Evolutionary conservation across 2,888 invertebrate genomes (phyloP).

Genomic region (Bombylius discolor): DNA sequence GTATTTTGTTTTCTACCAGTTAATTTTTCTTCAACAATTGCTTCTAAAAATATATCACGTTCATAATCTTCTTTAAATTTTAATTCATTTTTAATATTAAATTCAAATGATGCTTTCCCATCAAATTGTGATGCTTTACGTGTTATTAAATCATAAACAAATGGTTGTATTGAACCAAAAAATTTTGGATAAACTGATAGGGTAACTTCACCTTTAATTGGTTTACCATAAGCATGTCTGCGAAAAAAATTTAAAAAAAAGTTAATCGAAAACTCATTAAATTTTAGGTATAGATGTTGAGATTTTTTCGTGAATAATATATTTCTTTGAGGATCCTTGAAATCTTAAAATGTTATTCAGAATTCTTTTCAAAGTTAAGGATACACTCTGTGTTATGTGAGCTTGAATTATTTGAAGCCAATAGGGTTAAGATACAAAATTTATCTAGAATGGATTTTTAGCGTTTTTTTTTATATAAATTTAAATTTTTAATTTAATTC

Average conservation of each 20-base stretch:
- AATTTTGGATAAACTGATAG: slow-evolving; percentile 68
- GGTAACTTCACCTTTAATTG: slow-evolving; percentile 78
- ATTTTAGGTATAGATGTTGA: neutral
- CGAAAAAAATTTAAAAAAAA: neutral
- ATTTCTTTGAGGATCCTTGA: no score
- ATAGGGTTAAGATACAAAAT: no score
- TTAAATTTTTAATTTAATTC: no score
- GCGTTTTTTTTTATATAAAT: no score
- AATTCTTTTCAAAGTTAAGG: no score
- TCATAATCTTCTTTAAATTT: slow-evolving; percentile 66
- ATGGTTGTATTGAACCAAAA: slow-evolving; percentile 40
- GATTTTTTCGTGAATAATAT: no score
- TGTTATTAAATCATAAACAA: slow-evolving; percentile 37
- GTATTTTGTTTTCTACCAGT: slow-evolving; percentile 74
- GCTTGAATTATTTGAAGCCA: no score
- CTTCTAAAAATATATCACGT: slow-evolving; percentile 73
- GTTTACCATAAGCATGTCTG: slow-evolving; percentile 49
- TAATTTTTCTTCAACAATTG: slow-evolving; percentile 78
- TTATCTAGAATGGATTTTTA: no score
- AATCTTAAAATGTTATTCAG: no score
- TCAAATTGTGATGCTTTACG: slow-evolving; percentile 60
- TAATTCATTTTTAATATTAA: slow-evolving; percentile 66
- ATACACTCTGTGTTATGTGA: no score
- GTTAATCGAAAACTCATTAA: neutral
- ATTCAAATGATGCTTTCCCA: slow-evolving; percentile 54